phyloP scores from a whole-genome alignment of 1,140 invertebrate species.

The Cydia splendana region DNA sequence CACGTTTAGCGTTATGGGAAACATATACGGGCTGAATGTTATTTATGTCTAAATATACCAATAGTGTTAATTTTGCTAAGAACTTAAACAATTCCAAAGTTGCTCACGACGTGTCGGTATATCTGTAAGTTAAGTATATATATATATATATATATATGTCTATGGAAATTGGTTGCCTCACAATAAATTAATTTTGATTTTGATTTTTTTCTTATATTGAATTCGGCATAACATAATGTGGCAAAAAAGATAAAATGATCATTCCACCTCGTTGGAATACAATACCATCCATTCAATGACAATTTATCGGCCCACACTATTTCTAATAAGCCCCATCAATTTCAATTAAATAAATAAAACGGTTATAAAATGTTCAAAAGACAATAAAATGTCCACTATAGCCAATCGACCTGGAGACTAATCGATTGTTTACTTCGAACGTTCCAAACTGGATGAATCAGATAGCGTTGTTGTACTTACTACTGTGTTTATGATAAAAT shows the following conservation, averaged over 20 bases:
- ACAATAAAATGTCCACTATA: conserved; percentile 72
- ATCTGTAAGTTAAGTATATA: no score
- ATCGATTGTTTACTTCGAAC: conserved; percentile 74
- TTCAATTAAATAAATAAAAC: conserved; percentile 74
- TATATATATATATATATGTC: no score
- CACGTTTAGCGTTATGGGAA: conserved; percentile 31
- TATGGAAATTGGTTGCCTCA: no score
- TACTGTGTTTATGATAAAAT: conserved; percentile 41
- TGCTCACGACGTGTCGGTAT: neutral
- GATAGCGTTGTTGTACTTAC: conserved; percentile 26
- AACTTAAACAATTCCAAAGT: neutral
- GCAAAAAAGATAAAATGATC: no score
- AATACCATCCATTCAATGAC: conserved; percentile 38
- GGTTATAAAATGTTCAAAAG: conserved; percentile 69
- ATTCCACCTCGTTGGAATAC: conserved; percentile 35
- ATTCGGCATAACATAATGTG: no score
- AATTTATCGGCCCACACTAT: conserved; percentile 50
- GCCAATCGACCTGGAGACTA: conserved; percentile 61
- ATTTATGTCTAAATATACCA: neutral
- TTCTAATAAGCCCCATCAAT: conserved; percentile 57
- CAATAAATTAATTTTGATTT: no score
- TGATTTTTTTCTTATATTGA: no score
- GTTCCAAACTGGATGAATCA: conserved; percentile 74
- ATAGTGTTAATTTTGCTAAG: neutral
- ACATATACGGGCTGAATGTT: conserved; percentile 16